Evolutionary conservation across 2,113 vertebrate species (phyloP).

Genomic region (Ancistrus triradiatus): DNA sequence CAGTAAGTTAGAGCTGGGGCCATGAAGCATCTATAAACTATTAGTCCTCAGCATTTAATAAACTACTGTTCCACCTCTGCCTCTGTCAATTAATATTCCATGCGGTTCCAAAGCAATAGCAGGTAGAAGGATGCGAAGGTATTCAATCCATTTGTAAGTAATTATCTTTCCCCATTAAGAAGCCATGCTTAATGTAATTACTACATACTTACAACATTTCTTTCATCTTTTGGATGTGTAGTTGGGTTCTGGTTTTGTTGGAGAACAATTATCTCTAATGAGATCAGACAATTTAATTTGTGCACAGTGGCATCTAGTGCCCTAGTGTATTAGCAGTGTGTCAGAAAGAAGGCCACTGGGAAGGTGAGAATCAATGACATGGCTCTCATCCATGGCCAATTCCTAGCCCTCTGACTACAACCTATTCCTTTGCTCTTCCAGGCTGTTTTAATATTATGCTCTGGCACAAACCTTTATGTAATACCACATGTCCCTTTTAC

Average conservation of each 20-base stretch:
- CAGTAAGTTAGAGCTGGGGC: too few species aligned
- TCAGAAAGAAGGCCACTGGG: not conserved
- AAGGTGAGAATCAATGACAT: not conserved
- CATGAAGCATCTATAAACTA: too few species aligned
- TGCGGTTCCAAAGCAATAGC: conserved; percentile 17
- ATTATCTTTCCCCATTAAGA: conserved; percentile 66
- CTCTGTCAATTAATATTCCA: conserved; percentile 19
- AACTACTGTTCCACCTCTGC: too few species aligned
- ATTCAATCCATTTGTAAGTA: conserved; percentile 59
- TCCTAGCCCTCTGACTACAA: too few species aligned
- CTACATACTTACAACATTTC: conserved; percentile 64
- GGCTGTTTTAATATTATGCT: not conserved
- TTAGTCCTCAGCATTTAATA: too few species aligned
- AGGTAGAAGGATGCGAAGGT: conserved; percentile 43
- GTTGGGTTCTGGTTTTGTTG: conserved; percentile 56
- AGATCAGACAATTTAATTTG: conserved; percentile 58
- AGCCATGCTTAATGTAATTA: conserved; percentile 67
- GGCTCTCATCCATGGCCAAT: too few species aligned
- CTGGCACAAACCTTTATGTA: too few species aligned
- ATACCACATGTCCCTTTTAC: too few species aligned
- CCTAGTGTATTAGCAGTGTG: conserved; percentile 31
- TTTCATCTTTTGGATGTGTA: conserved; percentile 59
- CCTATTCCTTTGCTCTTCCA: not conserved
- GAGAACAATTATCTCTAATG: conserved; percentile 63
- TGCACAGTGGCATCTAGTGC: too few species aligned